Conservation (phyloP, 2,888 invertebrate genomes). For the Cistogaster globosa region DNA sequence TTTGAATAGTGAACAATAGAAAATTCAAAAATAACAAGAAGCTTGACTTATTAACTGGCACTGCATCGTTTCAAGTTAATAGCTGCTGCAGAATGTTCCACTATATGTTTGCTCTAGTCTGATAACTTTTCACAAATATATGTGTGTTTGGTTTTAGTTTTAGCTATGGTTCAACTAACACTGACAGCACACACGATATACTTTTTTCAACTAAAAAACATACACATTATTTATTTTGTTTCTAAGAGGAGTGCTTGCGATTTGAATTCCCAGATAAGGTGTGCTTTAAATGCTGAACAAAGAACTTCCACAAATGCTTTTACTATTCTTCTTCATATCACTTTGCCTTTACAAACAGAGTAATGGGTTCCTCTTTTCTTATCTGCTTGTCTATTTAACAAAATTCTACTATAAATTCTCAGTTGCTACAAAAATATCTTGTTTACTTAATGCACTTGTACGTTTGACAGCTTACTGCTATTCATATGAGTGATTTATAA, state of each 20-base stretch:
- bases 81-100: too few relatives aligned
- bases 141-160: too few relatives aligned
- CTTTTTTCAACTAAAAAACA: too few relatives aligned
- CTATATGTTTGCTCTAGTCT: too few relatives aligned
- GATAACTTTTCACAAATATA: too few relatives aligned
- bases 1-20: too few relatives aligned
- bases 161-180: too few relatives aligned
- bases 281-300: conserved; percentile 16
- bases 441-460: conserved; percentile 56
- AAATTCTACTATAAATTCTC: conserved; percentile 39
- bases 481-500: conserved; percentile 10
- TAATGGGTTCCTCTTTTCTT: conserved; percentile 43
- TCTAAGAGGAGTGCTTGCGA: conserved; percentile 12
- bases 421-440: conserved; percentile 27
- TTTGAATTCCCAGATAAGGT: conserved; percentile 39
- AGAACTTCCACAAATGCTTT: conserved; percentile 19
- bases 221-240: too few relatives aligned
- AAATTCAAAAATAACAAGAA: too few relatives aligned
- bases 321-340: conserved; percentile 3
- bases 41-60: too few relatives aligned
- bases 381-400: conserved; percentile 4
- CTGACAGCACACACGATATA: too few relatives aligned
- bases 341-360: conserved; percentile 45
- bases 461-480: conserved; percentile 1
- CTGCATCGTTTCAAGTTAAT: too few relatives aligned